phyloP scores from a whole-genome alignment of 2,888 invertebrate species.

The Chrysolina haemoptera region DNA sequence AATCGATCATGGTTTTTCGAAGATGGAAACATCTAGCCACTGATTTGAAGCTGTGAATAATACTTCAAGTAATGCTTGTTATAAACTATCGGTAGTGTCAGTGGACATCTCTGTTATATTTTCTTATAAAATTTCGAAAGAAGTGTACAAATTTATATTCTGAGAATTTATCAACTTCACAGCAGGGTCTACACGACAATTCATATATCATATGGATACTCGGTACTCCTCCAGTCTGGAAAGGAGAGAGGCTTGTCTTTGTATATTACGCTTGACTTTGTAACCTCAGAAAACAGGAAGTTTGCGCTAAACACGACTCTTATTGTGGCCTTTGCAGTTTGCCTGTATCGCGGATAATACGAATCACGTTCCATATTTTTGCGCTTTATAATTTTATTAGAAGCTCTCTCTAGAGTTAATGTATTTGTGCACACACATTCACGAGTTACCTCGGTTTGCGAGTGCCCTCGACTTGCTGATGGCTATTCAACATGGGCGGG shows the following conservation, averaged over 20 bases:
- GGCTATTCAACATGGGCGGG: conserved; percentile 15
- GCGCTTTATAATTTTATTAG: conserved; percentile 33
- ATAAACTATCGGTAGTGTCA: no score
- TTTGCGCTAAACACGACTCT: conserved; percentile 30
- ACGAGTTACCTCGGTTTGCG: conserved; percentile 25
- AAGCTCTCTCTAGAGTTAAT: conserved; percentile 26
- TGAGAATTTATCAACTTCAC: background rate
- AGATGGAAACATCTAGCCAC: no score
- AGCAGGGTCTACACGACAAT: background rate
- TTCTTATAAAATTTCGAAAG: background rate
- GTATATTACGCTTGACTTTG: conserved; percentile 9
- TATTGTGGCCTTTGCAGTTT: conserved; percentile 26
- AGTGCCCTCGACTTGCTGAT: conserved; percentile 7
- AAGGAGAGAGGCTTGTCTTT: background rate
- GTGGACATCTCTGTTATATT: no score
- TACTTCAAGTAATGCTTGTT: no score
- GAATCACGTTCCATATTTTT: conserved; percentile 41
- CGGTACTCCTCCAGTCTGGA: background rate
- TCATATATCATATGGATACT: background rate
- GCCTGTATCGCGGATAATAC: conserved; percentile 22
- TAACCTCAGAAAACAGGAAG: conserved; percentile 26
- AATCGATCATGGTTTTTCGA: no score
- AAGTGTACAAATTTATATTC: conserved; percentile 1
- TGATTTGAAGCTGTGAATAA: no score
- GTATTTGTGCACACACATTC: conserved; percentile 30